Evolutionary conservation across 2,797 vertebrate genomes (phyloP).

Genomic region (Spizella passerina): DNA sequence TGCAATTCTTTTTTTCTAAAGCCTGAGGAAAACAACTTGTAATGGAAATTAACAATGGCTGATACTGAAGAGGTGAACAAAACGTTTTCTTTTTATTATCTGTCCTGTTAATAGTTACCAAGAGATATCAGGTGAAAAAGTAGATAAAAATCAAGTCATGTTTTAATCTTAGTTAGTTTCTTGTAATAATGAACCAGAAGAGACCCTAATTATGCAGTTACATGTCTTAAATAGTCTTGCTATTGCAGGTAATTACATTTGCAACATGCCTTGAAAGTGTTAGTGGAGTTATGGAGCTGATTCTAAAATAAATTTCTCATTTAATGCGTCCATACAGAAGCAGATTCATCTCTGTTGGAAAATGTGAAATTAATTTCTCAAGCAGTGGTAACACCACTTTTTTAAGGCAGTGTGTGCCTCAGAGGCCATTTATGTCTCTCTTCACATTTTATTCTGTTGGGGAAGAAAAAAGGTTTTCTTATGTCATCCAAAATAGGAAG

Average conservation of each 20-base stretch:
- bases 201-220: constrained; percentile 59
- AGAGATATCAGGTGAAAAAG: constrained; percentile 15
- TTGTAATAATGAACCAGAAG: constrained; percentile 37
- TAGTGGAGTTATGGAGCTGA: background rate
- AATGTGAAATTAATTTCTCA: background rate
- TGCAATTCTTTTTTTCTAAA: constrained; percentile 43
- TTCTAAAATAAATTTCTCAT: background rate
- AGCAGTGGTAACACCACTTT: background rate
- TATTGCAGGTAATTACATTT: constrained; percentile 45
- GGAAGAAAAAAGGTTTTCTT: background rate
- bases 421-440: background rate
- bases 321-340: background rate
- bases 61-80: constrained; percentile 36
- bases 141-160: background rate
- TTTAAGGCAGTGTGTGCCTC: background rate
- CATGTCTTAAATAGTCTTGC: constrained; percentile 23
- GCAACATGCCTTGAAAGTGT: background rate
- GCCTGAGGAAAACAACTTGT: constrained; percentile 42
- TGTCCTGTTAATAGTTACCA: constrained; percentile 45
- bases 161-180: constrained; percentile 24
- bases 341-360: background rate
- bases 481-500: background rate
- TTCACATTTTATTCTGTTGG: background rate
- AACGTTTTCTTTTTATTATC: constrained; percentile 46
- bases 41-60: constrained; percentile 47